Evolutionary conservation across 2,797 vertebrate species (phyloP).

Genomic region (Pristis pectinata): DNA sequence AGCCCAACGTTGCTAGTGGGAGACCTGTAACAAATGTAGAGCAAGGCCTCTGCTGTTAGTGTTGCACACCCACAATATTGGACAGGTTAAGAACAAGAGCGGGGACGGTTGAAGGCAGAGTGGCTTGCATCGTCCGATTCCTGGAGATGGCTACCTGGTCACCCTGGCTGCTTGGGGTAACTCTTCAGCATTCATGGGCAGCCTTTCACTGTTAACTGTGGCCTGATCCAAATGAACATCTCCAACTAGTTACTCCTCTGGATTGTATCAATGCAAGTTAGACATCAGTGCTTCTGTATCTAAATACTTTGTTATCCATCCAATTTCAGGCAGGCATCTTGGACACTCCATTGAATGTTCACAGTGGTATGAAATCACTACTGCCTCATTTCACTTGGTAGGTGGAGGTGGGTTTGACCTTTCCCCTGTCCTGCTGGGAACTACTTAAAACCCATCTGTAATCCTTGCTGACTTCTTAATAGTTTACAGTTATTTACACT

Average conservation of each 20-base stretch:
- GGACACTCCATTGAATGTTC: background rate
- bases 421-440: background rate
- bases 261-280: background rate
- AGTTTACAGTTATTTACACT: background rate
- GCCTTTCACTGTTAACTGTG: background rate
- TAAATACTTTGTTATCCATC: no score
- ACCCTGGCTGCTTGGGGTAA: background rate
- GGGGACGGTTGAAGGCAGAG: no score
- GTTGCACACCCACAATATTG: background rate
- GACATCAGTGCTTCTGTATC: no score
- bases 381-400: background rate
- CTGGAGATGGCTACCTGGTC: background rate
- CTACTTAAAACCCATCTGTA: background rate
- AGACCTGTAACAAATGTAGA: background rate
- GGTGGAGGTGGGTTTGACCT: background rate
- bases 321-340: background rate
- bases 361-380: background rate
- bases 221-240: background rate
- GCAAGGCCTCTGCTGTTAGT: no score
- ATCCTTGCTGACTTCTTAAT: background rate
- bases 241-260: background rate
- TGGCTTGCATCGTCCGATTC: no score
- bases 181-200: background rate
- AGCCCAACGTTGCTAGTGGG: background rate
- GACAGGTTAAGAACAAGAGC: no score